A percentile compares a stretch with the other conserved stretches of the same genome.
Evolutionary conservation across 2,888 invertebrate species (phyloP).

Genomic region (Antheraea yamamai): DNA sequence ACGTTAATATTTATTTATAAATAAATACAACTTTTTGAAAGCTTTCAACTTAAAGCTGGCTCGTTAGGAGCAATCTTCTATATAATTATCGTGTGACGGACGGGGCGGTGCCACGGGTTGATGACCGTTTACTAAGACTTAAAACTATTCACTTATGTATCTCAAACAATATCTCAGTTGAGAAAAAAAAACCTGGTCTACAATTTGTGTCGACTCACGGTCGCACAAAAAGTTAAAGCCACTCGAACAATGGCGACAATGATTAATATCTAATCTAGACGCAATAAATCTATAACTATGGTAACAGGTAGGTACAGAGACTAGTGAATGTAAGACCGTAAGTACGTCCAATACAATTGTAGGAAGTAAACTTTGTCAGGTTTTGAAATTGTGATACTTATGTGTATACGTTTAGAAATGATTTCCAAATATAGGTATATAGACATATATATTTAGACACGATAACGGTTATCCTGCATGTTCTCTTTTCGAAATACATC

Average conservation of each 20-base stretch:
- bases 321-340: background rate
- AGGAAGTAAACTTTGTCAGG: background rate
- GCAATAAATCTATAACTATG: slow-evolving; percentile 34
- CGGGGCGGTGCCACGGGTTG: slow-evolving; percentile 51
- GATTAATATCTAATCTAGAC: slow-evolving; percentile 67
- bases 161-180: slow-evolving; percentile 67
- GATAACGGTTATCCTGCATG: background rate
- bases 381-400: background rate
- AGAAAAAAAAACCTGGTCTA: slow-evolving; percentile 55
- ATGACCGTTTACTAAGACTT: slow-evolving; percentile 63
- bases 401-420: background rate
- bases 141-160: slow-evolving; percentile 73
- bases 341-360: background rate
- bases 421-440: no score
- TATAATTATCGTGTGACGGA: slow-evolving; percentile 62
- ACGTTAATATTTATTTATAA: background rate
- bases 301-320: slow-evolving; percentile 7
- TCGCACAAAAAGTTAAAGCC: slow-evolving; percentile 50
- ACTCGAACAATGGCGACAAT: slow-evolving; percentile 68
- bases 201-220: slow-evolving; percentile 71
- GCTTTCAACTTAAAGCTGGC: slow-evolving; percentile 24
- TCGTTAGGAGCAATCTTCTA: slow-evolving; percentile 63
- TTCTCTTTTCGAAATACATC: background rate
- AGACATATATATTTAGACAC: no score
- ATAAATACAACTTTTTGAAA: background rate